Percentiles rank a stretch among this genome's conserved stretches.
Conservation (phyloP, 2,113 vertebrate species). For the Peromyscus californicus region DNA sequence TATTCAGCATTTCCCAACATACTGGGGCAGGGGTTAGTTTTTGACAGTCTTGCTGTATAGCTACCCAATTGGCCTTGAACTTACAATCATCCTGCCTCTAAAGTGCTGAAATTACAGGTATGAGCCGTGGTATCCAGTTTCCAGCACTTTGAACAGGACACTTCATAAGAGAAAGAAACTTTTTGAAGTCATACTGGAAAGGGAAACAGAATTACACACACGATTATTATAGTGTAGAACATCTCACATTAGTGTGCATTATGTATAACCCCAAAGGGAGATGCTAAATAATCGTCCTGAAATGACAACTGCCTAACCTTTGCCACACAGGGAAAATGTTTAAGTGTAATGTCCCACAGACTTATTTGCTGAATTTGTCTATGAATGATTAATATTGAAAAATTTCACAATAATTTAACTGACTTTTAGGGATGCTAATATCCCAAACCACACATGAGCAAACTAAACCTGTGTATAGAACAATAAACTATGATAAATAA, state of each 20-base stretch:
- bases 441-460: not conserved
- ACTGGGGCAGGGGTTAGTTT: not conserved
- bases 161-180: not conserved
- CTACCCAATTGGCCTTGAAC: not conserved
- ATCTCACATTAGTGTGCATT: not conserved
- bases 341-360: not conserved
- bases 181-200: not conserved
- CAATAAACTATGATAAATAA: not conserved
- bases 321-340: not conserved
- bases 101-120: not conserved
- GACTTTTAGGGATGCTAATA: not conserved
- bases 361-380: not conserved
- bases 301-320: not conserved
- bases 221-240: not conserved
- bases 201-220: not conserved
- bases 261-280: not conserved
- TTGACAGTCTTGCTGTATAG: not conserved
- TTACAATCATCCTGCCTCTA: not conserved
- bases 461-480: not conserved
- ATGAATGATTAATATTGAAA: slow-evolving; percentile 2
- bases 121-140: not conserved
- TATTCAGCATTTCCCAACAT: not conserved
- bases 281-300: not conserved
- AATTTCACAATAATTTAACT: not conserved
- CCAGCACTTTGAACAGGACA: not conserved